Conservation (phyloP, 2,797 vertebrate genomes). For the Orientallactaga sibirica region DNA sequence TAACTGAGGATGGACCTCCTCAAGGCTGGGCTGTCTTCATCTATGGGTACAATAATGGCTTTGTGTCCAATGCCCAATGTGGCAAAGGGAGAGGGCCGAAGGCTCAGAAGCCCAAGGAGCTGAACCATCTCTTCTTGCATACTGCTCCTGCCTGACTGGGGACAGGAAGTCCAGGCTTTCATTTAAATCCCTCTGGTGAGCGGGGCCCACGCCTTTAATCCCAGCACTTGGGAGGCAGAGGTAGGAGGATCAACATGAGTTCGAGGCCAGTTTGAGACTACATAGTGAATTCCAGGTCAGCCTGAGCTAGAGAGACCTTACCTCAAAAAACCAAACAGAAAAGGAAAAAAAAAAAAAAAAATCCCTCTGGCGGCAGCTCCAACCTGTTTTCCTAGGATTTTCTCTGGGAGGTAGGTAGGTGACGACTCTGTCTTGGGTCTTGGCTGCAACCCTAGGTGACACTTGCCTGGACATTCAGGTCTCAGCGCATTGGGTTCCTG, state of each 20-base stretch:
- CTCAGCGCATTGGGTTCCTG: neutral
- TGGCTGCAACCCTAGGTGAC: neutral
- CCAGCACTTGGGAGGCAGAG: no score
- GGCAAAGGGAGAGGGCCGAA: neutral
- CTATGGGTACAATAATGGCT: neutral
- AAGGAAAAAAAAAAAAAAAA: neutral
- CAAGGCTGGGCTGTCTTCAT: neutral
- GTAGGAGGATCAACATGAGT: no score
- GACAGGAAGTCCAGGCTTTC: neutral
- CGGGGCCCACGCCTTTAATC: no score
- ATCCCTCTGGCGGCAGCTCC: neutral
- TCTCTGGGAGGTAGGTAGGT: conserved; percentile 28
- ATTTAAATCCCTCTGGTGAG: neutral
- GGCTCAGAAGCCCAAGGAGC: neutral
- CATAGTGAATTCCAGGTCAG: no score
- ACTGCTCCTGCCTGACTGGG: neutral
- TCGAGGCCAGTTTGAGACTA: no score
- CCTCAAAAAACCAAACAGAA: no score
- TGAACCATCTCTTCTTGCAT: neutral
- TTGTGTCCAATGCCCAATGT: neutral
- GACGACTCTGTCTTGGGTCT: neutral
- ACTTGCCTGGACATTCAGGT: neutral
- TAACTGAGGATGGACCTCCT: neutral
- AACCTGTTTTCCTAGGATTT: neutral
- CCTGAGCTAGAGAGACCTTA: no score